Conservation (phyloP, 2,888 invertebrate species). For the Stegophylla sp. region DNA sequence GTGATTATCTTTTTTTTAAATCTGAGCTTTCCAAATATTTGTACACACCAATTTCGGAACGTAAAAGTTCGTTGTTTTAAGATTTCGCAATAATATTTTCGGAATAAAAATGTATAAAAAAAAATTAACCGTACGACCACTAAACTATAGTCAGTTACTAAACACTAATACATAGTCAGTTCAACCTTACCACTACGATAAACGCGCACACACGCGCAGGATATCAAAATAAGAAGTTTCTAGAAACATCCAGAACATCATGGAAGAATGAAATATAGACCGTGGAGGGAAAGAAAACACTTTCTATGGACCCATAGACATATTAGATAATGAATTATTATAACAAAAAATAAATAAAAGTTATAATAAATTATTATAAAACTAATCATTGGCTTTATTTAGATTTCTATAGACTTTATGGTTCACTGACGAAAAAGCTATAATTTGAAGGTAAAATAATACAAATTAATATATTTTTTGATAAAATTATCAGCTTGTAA, state of each 20-base stretch:
- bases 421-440: too few relatives aligned
- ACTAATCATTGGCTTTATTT: too few relatives aligned
- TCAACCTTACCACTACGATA: background rate
- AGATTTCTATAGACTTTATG: too few relatives aligned
- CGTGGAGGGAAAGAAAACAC: slow-evolving; percentile 16
- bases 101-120: background rate
- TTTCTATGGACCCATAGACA: too few relatives aligned
- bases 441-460: too few relatives aligned
- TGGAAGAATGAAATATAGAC: background rate
- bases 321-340: too few relatives aligned
- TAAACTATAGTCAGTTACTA: background rate
- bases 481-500: too few relatives aligned
- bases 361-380: too few relatives aligned
- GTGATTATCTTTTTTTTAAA: background rate
- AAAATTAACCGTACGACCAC: background rate
- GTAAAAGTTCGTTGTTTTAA: background rate
- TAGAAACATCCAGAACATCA: slow-evolving; percentile 44
- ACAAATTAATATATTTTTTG: too few relatives aligned
- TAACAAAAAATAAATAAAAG: too few relatives aligned
- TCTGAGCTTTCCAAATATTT: background rate
- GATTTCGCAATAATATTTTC: background rate
- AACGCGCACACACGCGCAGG: slow-evolving; percentile 4
- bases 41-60: background rate
- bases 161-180: background rate
- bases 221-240: slow-evolving; percentile 54